Conservation (phyloP, 2,797 vertebrate genomes). For the Bovichtus diacanthus region DNA sequence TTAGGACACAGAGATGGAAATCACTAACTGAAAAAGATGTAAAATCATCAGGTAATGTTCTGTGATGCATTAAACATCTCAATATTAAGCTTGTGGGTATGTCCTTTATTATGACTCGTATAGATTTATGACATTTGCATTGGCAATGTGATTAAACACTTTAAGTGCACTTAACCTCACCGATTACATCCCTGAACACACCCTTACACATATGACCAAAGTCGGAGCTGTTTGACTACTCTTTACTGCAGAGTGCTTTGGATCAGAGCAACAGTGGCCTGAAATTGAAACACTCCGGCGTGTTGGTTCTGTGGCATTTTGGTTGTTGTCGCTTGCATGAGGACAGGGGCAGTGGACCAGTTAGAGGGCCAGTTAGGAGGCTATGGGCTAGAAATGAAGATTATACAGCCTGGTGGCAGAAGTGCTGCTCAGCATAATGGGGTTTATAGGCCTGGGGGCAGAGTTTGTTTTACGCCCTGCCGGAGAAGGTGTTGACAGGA, state of each 20-base stretch:
- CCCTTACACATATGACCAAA: neutral
- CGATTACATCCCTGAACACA: neutral
- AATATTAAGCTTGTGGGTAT: neutral
- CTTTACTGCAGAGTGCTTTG: slow-evolving; percentile 9
- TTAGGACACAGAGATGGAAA: neutral
- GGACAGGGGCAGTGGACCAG: slow-evolving; percentile 30
- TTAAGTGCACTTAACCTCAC: slow-evolving; percentile 22
- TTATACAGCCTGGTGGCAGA: slow-evolving; percentile 60
- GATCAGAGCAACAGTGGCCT: slow-evolving; percentile 1
- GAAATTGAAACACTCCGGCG: slow-evolving; percentile 5
- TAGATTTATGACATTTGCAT: slow-evolving; percentile 27
- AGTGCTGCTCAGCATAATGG: slow-evolving; percentile 63
- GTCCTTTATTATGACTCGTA: slow-evolving; percentile 15
- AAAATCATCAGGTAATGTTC: neutral
- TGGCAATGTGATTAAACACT: slow-evolving; percentile 32
- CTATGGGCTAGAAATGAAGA: slow-evolving; percentile 42
- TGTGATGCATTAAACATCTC: neutral
- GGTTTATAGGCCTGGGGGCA: slow-evolving; percentile 64
- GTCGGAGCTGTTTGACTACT: neutral
- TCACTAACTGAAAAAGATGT: neutral
- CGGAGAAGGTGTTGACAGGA: slow-evolving; percentile 66
- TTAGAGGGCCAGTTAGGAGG: slow-evolving; percentile 31
- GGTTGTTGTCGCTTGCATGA: neutral
- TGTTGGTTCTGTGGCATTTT: slow-evolving; percentile 29
- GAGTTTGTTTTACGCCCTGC: slow-evolving; percentile 67